Base-by-base conservation (phyloP, 2,797 vertebrate species). In the Pelochelys cantorii region DNA sequence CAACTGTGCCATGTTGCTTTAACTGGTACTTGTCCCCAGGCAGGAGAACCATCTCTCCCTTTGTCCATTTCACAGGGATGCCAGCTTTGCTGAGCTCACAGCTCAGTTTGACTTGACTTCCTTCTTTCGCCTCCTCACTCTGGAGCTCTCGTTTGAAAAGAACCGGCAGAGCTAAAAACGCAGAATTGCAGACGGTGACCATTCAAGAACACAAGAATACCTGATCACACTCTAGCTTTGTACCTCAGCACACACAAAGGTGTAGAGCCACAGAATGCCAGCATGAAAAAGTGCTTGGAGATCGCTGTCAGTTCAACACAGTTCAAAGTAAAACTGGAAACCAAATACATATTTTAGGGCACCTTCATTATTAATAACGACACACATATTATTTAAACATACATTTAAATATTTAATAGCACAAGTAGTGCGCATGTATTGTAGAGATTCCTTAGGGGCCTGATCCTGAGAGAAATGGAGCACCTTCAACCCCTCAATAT, bases 61-160 rank as follows among this genome's bases (percentile, higher is more conserved):
- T 98, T 83, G 92, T 97, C 98, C 98, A 98, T 22, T 89, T 97
- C 82, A 98, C 97, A 0, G 96, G 95, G 13, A 91, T 54, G 0
- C 94, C 91, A 3, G 97, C 86, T 52, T 97, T 97, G 96, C 94
- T 98, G 81, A 98, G 96, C 95, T 98, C 97, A 17, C 98, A 98
- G 80, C 79, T 95, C 85, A 98, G 90, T 54, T 86, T 98, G 92
- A 97, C 92, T 48, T 95, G 92, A 60, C 95, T 96, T 5, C 98
- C 97, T 92, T 97, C 97, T 86, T 95, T 97, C 14, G 79, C 90
- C 83, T 98, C 97, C 90, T 96, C 97, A 0, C 95, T 97, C 42
- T 84, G 95, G 37, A 98, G 97, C 78, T 97, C 97, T 87, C 94
- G 90, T 79, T 97, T 96, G 86, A 98, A 97, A 86, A 94, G 55